Percentiles rank a stretch among this genome's conserved stretches.
Conservation (phyloP, 2,797 vertebrate species). For the Acipenser ruthenus region DNA sequence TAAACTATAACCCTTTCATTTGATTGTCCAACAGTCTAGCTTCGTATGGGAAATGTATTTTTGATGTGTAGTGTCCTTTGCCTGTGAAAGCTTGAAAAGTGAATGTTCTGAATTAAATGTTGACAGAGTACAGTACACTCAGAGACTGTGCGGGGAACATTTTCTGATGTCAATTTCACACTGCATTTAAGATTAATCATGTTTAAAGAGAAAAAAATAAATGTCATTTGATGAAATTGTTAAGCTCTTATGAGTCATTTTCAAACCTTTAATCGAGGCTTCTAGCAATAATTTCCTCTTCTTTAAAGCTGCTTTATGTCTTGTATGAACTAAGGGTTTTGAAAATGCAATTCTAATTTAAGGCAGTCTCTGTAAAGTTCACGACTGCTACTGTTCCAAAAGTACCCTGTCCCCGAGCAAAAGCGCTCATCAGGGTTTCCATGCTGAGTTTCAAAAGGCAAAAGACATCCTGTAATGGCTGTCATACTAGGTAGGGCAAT, state of each 20-base stretch:
- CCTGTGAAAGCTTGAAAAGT: slow-evolving; percentile 57
- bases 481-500: no score
- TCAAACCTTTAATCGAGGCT: slow-evolving; percentile 57
- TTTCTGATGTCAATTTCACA: slow-evolving; percentile 44
- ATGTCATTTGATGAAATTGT: slow-evolving; percentile 44
- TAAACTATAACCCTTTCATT: slow-evolving; percentile 53
- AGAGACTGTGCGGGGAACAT: slow-evolving; percentile 40
- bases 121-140: slow-evolving; percentile 51
- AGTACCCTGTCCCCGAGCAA: no score
- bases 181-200: slow-evolving; percentile 48
- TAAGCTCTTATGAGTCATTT: slow-evolving; percentile 44
- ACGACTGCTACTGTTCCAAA: no score
- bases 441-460: no score
- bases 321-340: slow-evolving; percentile 23
- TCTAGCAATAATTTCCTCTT: slow-evolving; percentile 48
- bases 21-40: slow-evolving; percentile 57
- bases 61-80: slow-evolving; percentile 53
- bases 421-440: no score
- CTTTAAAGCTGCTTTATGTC: slow-evolving; percentile 51
- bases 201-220: slow-evolving; percentile 40
- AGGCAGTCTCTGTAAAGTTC: background rate
- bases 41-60: slow-evolving; percentile 57
- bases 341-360: slow-evolving; percentile 13
- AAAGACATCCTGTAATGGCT: no score
- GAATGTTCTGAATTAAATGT: slow-evolving; percentile 55